Evolutionary conservation across 2,113 vertebrate genomes (phyloP), one percentile per base, ranked within the genome.

Genomic region (Athene noctua): DNA sequence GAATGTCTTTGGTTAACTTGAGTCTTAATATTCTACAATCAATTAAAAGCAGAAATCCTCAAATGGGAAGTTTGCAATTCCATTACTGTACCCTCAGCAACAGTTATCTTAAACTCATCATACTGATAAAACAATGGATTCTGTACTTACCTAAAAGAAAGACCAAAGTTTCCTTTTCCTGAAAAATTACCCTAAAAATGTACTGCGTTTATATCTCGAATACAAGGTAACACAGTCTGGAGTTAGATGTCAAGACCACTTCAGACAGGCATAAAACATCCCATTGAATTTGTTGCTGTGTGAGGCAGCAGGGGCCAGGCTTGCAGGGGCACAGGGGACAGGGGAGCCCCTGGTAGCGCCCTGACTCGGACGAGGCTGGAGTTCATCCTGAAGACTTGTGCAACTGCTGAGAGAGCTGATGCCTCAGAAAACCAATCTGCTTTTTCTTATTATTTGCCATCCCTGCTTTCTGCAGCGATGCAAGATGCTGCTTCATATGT

Each of bases 21-120:
- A 88, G 6, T n/a, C 29, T 71, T 91, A 80, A 77, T 36, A 49
- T 59, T 62, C 42, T 91, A 15, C n/a, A 80, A 79, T 11, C 47
- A 79, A 70, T 62, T 73, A 55, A 77, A 94, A 88, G 38, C n/a
- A 70, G 58, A 94, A 94, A 88, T 83, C 29, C 38, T 92, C 78
- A 87, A 59, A 82, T 32, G 15, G 22, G 12, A 88, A 80, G 46
- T 38, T 17, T 80, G 36, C 11, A 62, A 51, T 75, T 68, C 44
- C 3, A 2, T 68, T 65, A 55, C 20, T 71, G 20, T 30, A 74
- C 38, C 38, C 42, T 73, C 75, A 83, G 65, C 59, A 78, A 49
- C 62, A 62, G 17, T 80, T 58, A 66, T 2, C 49, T 70, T 75
- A 70, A 66, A 59, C 16, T 57, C 75, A 27, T 30, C 47, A 55